These are phyloP conservation scores for Trachelus stipa DNA, from an alignment of 2,888 invertebrate species.

Conservation along the genomic window DNA sequence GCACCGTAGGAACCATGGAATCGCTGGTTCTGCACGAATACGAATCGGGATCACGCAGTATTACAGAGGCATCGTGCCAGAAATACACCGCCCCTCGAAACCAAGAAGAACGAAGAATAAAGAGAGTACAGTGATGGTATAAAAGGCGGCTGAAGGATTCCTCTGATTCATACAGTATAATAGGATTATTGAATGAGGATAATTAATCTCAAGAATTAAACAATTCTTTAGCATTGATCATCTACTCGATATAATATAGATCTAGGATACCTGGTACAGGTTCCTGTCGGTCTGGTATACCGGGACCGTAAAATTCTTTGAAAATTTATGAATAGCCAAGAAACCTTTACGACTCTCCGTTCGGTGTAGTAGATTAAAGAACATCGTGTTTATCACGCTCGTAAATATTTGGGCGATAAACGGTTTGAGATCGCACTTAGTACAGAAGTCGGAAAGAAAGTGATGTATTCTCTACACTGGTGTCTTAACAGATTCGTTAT, in stretches of 20 bases:
- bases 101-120: background rate
- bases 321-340: constrained; percentile 9
- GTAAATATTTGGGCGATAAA: constrained; percentile 59
- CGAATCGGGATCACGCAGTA: background rate
- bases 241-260: background rate
- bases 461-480: constrained; percentile 1
- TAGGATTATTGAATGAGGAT: background rate
- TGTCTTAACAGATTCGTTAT: background rate
- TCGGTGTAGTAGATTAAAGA: constrained; percentile 46
- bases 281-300: background rate
- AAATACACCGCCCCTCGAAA: constrained; percentile 4
- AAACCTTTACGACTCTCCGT: constrained; percentile 19
- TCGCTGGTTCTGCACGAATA: constrained; percentile 2
- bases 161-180: background rate
- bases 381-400: constrained; percentile 52
- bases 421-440: constrained; percentile 46
- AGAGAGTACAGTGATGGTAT: background rate
- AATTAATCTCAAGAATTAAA: background rate
- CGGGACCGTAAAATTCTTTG: constrained; percentile 7
- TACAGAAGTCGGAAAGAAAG: background rate
- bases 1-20: background rate
- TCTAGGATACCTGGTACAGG: background rate
- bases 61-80: constrained; percentile 8
- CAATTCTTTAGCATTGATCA: background rate
- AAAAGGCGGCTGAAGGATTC: background rate